Evolutionary conservation across 1,140 invertebrate genomes (phyloP).

Genomic region (Globodera ellingtonae): DNA sequence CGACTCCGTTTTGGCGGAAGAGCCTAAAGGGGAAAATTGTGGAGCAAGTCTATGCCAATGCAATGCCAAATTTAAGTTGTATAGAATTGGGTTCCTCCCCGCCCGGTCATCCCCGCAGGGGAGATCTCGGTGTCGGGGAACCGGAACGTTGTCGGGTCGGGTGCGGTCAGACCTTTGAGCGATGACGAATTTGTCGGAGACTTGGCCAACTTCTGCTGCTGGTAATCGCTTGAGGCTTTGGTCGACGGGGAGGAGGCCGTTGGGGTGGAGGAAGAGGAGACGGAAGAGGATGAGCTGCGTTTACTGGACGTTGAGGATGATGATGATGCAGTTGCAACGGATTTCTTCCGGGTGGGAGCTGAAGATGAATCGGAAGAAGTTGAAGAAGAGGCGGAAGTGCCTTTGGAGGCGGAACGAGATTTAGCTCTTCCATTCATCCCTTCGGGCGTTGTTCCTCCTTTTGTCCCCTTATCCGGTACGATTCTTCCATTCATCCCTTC

Average conservation of each 20-base stretch:
- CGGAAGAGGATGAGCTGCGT: neutral
- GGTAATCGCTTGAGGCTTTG: too few species aligned
- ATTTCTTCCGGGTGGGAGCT: neutral
- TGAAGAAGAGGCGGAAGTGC: neutral
- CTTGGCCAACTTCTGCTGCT: too few species aligned
- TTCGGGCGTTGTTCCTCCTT: too few species aligned
- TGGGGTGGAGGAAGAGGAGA: neutral
- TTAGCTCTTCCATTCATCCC: too few species aligned
- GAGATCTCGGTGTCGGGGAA: neutral
- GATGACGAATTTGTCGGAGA: too few species aligned
- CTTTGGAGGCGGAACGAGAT: too few species aligned
- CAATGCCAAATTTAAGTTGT: neutral
- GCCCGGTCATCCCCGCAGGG: neutral
- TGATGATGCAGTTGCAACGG: neutral
- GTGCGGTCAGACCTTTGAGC: neutral
- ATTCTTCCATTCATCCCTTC: neutral
- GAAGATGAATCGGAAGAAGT: neutral
- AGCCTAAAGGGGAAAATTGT: neutral
- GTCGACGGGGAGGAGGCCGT: neutral
- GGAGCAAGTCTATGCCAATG: too few species aligned
- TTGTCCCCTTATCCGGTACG: neutral
- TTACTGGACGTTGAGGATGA: neutral
- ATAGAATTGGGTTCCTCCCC: neutral
- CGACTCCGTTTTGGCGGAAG: neutral
- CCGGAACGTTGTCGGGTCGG: neutral